Evolutionary conservation across 2,113 vertebrate genomes (phyloP).

Genomic region (Lutjanus erythropterus): DNA sequence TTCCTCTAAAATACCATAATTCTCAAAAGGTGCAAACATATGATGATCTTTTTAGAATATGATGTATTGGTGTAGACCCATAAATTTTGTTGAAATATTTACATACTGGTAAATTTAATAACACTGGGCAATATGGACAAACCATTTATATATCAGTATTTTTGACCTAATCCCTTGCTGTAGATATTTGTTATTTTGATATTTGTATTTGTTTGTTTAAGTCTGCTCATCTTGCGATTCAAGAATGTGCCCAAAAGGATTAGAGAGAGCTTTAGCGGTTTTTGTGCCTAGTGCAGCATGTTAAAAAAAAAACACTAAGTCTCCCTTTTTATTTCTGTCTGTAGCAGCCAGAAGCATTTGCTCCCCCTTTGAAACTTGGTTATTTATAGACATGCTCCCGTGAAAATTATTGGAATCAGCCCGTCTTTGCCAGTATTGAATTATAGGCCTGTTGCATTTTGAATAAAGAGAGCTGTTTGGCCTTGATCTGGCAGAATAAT

Average conservation of each 20-base stretch:
- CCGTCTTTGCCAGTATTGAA: constrained; percentile 73
- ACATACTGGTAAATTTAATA: no score
- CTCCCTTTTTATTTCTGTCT: constrained; percentile 34
- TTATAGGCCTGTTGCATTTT: constrained; percentile 73
- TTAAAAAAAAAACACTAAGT: neutral
- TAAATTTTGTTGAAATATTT: no score
- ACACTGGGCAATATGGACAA: no score
- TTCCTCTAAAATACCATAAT: no score
- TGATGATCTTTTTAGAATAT: no score
- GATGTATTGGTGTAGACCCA: no score
- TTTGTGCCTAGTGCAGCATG: constrained; percentile 6
- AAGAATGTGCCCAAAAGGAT: constrained; percentile 11
- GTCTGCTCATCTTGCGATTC: neutral
- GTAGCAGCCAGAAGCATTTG: constrained; percentile 26
- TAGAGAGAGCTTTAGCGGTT: neutral
- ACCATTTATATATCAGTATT: no score
- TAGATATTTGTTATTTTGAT: no score
- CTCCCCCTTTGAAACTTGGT: constrained; percentile 21
- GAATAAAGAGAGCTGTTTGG: constrained; percentile 57
- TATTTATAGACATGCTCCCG: constrained; percentile 77
- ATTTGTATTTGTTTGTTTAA: neutral
- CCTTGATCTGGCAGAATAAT: constrained; percentile 51
- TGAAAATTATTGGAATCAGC: constrained; percentile 82
- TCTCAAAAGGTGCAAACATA: no score
- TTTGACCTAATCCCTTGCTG: no score